phyloP scores from a whole-genome alignment of 2,888 invertebrate species.

The Argyresthia goedartella region DNA sequence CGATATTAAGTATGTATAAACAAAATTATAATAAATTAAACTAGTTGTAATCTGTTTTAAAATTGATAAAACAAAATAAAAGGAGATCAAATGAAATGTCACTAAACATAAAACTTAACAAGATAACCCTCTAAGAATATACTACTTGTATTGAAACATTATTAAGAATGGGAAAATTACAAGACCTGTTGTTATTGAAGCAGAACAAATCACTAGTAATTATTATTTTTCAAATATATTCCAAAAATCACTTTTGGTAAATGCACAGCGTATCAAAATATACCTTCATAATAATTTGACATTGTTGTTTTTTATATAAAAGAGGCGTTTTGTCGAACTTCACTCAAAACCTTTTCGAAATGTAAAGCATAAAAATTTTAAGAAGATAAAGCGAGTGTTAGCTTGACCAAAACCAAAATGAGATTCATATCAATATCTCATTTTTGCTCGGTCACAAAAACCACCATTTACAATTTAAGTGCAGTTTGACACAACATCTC shows the following conservation, averaged over 20 bases:
- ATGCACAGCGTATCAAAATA: slow-evolving; percentile 13
- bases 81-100: slow-evolving; percentile 62
- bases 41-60: slow-evolving; percentile 41
- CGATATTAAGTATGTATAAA: background rate
- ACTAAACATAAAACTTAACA: slow-evolving; percentile 60
- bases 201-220: too few species aligned
- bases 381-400: slow-evolving; percentile 32
- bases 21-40: slow-evolving; percentile 40
- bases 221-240: too few species aligned
- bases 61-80: slow-evolving; percentile 53
- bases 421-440: slow-evolving; percentile 19
- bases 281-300: too few species aligned
- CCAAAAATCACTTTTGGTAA: slow-evolving; percentile 14
- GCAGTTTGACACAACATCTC: slow-evolving; percentile 70
- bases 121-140: slow-evolving; percentile 7
- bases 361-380: slow-evolving; percentile 26
- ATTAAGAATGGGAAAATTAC: background rate
- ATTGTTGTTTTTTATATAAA: background rate
- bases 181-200: too few species aligned
- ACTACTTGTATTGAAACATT: background rate
- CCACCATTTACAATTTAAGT: slow-evolving; percentile 68
- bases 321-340: slow-evolving; percentile 64
- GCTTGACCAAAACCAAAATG: slow-evolving; percentile 29
- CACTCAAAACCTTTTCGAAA: slow-evolving; percentile 45
- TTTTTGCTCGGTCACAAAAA: slow-evolving; percentile 29